phyloP scores from a whole-genome alignment of 2,797 vertebrate species.

The Alfaro cultratus region DNA sequence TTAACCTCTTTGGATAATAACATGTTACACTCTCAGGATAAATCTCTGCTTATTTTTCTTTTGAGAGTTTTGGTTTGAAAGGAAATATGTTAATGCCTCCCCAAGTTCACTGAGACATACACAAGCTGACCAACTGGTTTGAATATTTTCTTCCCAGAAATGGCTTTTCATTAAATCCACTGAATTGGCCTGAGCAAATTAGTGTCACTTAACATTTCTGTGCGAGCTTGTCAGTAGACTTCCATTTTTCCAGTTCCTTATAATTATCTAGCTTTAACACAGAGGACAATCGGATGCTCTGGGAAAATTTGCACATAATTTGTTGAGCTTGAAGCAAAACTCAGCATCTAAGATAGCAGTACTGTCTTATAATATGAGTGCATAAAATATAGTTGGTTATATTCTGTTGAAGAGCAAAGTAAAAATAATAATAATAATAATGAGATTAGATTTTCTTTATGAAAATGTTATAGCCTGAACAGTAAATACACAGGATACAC shows the following conservation, averaged over 20 bases:
- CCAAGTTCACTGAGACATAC: slow-evolving; percentile 28
- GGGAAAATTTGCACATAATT: slow-evolving; percentile 7
- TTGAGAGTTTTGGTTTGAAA: slow-evolving; percentile 46
- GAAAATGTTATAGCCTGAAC: slow-evolving; percentile 59
- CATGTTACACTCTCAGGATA: slow-evolving; percentile 24
- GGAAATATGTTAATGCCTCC: slow-evolving; percentile 53
- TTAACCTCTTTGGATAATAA: slow-evolving; percentile 18
- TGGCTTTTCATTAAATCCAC: slow-evolving; percentile 53
- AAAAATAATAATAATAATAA: slow-evolving; percentile 25
- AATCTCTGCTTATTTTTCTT: slow-evolving; percentile 53
- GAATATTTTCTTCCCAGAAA: slow-evolving; percentile 44
- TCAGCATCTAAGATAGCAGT: slow-evolving; percentile 14
- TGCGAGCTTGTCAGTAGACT: slow-evolving; percentile 14
- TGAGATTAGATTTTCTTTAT: slow-evolving; percentile 58
- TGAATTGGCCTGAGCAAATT: slow-evolving; percentile 56
- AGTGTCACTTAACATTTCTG: slow-evolving; percentile 55
- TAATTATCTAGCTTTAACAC: slow-evolving; percentile 16
- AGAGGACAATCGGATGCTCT: slow-evolving; percentile 26
- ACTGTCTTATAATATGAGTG: slow-evolving; percentile 26
- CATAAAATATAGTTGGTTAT: slow-evolving; percentile 20
- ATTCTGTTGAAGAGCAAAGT: not conserved
- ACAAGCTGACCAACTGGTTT: slow-evolving; percentile 50
- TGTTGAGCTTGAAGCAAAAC: slow-evolving; percentile 34
- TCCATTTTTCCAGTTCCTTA: slow-evolving; percentile 6
- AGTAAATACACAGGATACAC: slow-evolving; percentile 51